Conservation (phyloP, 2,797 vertebrate species). For the Podargus strigoides region DNA sequence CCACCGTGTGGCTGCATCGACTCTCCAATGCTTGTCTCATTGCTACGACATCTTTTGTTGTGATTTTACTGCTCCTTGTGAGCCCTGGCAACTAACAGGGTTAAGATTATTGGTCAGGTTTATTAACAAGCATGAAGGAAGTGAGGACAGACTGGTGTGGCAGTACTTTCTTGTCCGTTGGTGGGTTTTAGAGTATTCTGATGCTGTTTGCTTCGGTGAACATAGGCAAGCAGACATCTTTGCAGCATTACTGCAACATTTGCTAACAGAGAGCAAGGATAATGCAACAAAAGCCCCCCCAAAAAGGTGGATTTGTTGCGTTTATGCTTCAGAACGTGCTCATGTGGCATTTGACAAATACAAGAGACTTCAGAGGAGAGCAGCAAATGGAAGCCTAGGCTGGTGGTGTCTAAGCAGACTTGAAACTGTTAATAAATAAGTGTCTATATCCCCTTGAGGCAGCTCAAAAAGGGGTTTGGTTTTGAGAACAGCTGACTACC, state of each 20-base stretch:
- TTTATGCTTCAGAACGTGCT: background rate
- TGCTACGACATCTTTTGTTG: rapidly evolving
- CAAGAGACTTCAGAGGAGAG: background rate
- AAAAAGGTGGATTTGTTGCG: background rate
- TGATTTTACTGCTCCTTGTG: background rate
- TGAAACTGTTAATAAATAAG: background rate
- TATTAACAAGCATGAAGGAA: background rate
- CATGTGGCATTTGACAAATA: background rate
- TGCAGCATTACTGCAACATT: background rate
- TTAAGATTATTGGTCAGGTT: background rate
- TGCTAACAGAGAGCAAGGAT: background rate
- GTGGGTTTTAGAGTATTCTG: background rate
- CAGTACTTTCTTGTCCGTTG: background rate
- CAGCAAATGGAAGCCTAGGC: background rate
- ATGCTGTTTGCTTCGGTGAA: background rate
- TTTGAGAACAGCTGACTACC: background rate
- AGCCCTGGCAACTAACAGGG: background rate
- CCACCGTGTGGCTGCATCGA: rapidly evolving
- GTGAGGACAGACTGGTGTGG: background rate
- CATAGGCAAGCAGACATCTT: background rate
- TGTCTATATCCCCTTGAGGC: background rate
- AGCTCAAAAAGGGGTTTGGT: background rate
- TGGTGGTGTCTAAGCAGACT: background rate
- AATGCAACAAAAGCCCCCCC: background rate
- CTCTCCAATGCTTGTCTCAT: rapidly evolving